These are phyloP conservation scores for Napeogenes sylphis DNA, from an alignment of 2,888 invertebrate genomes.

Conservation along the genomic window DNA sequence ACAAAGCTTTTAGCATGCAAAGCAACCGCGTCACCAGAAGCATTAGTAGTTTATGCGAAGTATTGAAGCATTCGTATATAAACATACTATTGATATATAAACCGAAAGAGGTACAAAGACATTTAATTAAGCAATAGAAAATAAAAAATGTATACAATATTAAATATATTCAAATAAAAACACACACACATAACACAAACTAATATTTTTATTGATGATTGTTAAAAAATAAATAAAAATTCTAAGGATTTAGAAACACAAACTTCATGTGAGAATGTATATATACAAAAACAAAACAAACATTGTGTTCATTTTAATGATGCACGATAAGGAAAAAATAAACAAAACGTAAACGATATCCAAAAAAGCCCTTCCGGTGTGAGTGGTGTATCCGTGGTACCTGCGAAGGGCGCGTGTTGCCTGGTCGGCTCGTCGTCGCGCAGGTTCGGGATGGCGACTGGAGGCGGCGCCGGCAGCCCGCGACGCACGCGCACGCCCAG, in stretches of 20 bases:
- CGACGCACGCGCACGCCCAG: conserved; percentile 91
- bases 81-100: background rate
- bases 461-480: conserved; percentile 89
- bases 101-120: background rate
- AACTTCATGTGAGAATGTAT: too few relatives aligned
- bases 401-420: conserved; percentile 38
- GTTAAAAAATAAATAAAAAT: background rate
- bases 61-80: conserved; percentile 7
- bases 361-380: conserved; percentile 4
- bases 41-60: conserved; percentile 4
- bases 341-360: too few relatives aligned
- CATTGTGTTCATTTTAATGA: too few relatives aligned
- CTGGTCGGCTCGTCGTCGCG: conserved; percentile 77
- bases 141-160: background rate
- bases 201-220: conserved; percentile 11
- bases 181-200: conserved; percentile 24
- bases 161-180: conserved; percentile 9
- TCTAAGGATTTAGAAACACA: too few relatives aligned
- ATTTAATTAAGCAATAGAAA: background rate
- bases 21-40: conserved; percentile 12
- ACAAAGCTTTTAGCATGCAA: conserved; percentile 22
- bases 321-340: too few relatives aligned
- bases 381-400: conserved; percentile 26
- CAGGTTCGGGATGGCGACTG: conserved; percentile 92
- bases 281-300: too few relatives aligned